A percentile compares a stretch with the other conserved stretches of the same genome.
Evolutionary conservation across 2,888 invertebrate genomes (phyloP).

Genomic region (Conomelus anceps): DNA sequence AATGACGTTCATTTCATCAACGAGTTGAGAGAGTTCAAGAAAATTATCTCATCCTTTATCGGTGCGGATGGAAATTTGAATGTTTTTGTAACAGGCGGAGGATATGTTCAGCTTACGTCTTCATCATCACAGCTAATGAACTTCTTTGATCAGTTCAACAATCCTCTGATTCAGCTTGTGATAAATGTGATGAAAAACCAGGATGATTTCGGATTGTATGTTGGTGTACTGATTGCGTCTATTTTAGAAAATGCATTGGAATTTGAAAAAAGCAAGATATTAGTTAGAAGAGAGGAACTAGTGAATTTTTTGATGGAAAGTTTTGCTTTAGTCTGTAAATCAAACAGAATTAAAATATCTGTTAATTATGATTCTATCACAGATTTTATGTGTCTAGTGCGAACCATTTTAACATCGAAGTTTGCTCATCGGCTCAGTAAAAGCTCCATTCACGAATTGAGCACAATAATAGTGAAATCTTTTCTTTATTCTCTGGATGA

Average conservation of each 20-base stretch:
- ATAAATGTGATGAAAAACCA: slow-evolving; percentile 9
- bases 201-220: slow-evolving; percentile 16
- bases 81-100: slow-evolving; percentile 18
- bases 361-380: slow-evolving; percentile 13
- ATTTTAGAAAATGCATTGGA: slow-evolving; percentile 14
- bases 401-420: slow-evolving; percentile 16
- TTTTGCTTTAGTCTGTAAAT: neutral
- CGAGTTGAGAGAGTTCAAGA: slow-evolving; percentile 13
- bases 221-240: slow-evolving; percentile 7
- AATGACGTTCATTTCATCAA: neutral
- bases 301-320: neutral
- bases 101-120: slow-evolving; percentile 8
- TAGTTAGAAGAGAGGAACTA: neutral
- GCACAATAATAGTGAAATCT: slow-evolving; percentile 13
- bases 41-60: slow-evolving; percentile 8
- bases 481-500: slow-evolving; percentile 19
- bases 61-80: slow-evolving; percentile 15
- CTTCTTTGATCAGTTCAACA: slow-evolving; percentile 14
- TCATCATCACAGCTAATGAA: neutral
- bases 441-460: neutral
- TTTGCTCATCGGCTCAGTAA: neutral
- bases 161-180: slow-evolving; percentile 15
- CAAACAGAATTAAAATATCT: neutral
- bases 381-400: neutral
- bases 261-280: neutral